Evolutionary conservation across 2,888 invertebrate genomes (phyloP).

Genomic region (Dione juno): DNA sequence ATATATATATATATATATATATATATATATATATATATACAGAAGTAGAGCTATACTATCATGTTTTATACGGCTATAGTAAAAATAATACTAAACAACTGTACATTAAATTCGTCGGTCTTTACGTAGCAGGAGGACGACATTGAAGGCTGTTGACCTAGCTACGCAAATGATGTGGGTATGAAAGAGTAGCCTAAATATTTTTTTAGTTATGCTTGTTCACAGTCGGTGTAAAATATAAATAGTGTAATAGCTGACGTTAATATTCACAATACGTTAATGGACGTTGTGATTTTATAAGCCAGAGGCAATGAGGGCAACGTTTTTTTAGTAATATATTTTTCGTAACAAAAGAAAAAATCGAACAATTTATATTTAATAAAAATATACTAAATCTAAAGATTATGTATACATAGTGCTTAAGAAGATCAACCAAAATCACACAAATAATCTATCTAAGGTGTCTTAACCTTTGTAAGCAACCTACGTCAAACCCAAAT

Average conservation of each 20-base stretch:
- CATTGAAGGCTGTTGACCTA: constrained; percentile 43
- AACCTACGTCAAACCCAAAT: no score
- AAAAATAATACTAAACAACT: not conserved
- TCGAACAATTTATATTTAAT: no score
- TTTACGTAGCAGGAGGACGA: constrained; percentile 34
- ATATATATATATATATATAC: no score
- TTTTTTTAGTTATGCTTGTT: constrained; percentile 22
- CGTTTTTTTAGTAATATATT: not conserved
- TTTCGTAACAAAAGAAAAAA: not conserved
- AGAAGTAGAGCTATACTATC: not conserved
- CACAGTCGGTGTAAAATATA: constrained; percentile 4
- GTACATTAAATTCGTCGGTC: not conserved
- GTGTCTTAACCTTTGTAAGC: no score
- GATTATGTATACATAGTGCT: no score
- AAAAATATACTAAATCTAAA: no score
- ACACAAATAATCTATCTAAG: no score
- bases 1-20: no score
- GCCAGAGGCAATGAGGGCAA: not conserved
- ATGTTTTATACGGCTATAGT: not conserved
- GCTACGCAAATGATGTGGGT: constrained; percentile 26
- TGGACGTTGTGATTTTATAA: not conserved
- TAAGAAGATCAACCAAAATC: no score
- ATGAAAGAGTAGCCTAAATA: constrained; percentile 31
- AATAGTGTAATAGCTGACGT: not conserved
- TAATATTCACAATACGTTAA: constrained; percentile 11